Conservation (phyloP, 2,888 invertebrate species). For the Melanchra persicariae region DNA sequence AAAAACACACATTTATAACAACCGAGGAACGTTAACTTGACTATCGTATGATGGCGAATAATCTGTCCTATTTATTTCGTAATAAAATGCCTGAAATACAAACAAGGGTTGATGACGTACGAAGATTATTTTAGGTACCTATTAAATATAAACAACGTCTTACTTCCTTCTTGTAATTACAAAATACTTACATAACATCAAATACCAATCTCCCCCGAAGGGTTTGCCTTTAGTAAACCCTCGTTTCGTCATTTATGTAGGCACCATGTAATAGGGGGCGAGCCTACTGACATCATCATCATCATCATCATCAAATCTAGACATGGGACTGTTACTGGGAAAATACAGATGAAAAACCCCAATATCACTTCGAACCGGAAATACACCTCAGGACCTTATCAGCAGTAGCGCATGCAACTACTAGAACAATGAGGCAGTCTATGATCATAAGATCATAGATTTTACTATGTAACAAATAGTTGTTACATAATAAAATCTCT, state of each 20-base stretch:
- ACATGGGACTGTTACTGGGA: neutral
- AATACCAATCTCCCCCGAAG: neutral
- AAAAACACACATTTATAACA: conserved; percentile 39
- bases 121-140: conserved; percentile 6
- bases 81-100: conserved; percentile 22
- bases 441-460: conserved; percentile 6
- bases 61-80: conserved; percentile 38
- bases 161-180: no score
- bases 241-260: no score
- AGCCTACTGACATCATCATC: no score
- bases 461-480: conserved; percentile 23
- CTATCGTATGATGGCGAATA: conserved; percentile 24
- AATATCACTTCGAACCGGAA: neutral
- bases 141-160: no score
- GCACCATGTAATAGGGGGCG: no score
- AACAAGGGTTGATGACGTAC: conserved; percentile 29
- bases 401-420: neutral
- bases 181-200: neutral
- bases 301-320: no score
- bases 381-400: no score
- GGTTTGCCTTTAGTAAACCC: neutral
- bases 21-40: conserved; percentile 11
- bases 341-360: neutral
- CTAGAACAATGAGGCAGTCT: neutral
- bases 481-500: conserved; percentile 31